Evolutionary conservation across 2,888 invertebrate genomes (phyloP).

Genomic region (Arctia plantaginis): DNA sequence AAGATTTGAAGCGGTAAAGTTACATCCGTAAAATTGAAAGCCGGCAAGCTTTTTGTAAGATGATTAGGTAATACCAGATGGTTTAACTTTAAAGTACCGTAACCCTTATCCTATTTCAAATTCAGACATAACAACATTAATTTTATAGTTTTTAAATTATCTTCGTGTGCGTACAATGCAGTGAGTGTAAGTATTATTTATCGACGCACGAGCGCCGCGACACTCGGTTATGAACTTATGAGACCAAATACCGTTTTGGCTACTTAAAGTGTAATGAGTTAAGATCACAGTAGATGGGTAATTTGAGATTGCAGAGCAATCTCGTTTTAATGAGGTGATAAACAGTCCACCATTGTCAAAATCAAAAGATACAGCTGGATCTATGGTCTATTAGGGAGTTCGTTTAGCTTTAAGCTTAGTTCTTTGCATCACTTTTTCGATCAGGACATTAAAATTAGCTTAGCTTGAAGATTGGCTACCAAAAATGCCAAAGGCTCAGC

Average conservation of each 20-base stretch:
- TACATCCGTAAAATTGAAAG: not conserved
- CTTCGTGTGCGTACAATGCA: not conserved
- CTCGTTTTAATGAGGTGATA: not conserved
- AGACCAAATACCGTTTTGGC: not conserved
- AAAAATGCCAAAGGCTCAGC: not conserved
- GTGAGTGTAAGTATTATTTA: not conserved
- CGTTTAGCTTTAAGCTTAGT: too few relatives aligned
- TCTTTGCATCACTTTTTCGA: too few relatives aligned
- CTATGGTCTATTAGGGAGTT: too few relatives aligned
- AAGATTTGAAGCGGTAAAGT: not conserved
- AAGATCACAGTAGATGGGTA: not conserved
- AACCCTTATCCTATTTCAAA: not conserved
- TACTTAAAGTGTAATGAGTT: not conserved
- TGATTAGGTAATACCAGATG: not conserved
- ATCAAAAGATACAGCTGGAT: too few relatives aligned
- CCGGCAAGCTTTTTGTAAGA: not conserved
- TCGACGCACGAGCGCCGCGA: not conserved
- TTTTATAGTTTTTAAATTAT: not conserved
- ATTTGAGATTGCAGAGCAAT: not conserved
- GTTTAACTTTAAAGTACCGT: not conserved
- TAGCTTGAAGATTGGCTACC: not conserved
- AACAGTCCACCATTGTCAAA: too few relatives aligned
- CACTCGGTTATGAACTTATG: not conserved
- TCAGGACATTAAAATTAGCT: not conserved
- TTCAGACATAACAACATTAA: not conserved